Conservation (phyloP, 1,140 invertebrate genomes). For the Chelonus insularis region DNA sequence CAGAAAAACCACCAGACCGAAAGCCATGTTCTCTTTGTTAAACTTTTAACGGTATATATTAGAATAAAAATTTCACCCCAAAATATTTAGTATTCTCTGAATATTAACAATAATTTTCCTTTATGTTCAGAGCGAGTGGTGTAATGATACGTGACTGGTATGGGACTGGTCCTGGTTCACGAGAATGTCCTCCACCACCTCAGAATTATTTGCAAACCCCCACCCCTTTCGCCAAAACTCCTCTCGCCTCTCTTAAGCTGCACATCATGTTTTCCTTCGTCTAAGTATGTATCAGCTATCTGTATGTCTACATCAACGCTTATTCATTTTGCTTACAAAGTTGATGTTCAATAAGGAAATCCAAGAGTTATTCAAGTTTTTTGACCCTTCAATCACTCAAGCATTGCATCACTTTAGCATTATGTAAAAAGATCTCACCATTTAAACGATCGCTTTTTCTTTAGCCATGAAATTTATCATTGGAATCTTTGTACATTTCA, state of each 20-base stretch:
- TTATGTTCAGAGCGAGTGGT: slow-evolving; percentile 11
- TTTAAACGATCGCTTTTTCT: too few species aligned
- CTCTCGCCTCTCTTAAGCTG: slow-evolving; percentile 36
- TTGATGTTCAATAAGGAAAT: too few species aligned
- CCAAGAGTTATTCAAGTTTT: too few species aligned
- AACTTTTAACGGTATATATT: too few species aligned
- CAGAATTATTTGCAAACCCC: slow-evolving; percentile 47
- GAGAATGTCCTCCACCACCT: slow-evolving; percentile 38
- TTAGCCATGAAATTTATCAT: too few species aligned
- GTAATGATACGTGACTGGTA: slow-evolving; percentile 36
- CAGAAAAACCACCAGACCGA: slow-evolving; percentile 2
- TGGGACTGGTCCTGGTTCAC: slow-evolving; percentile 48
- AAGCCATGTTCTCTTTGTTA: slow-evolving; percentile 2
- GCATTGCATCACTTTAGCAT: too few species aligned
- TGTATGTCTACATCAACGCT: not conserved
- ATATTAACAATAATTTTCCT: not conserved
- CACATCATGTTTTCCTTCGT: not conserved
- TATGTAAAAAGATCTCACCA: too few species aligned
- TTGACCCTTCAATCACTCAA: too few species aligned
- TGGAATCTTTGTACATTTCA: too few species aligned
- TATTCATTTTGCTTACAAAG: too few species aligned
- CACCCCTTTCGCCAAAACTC: slow-evolving; percentile 52
- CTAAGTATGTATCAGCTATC: not conserved
- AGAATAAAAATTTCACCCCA: too few species aligned
- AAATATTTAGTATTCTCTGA: too few species aligned